Percentiles rank a stretch among this genome's conserved stretches.
Conservation (phyloP, 1,140 invertebrate genomes). For the Pectinophora gossypiella region DNA sequence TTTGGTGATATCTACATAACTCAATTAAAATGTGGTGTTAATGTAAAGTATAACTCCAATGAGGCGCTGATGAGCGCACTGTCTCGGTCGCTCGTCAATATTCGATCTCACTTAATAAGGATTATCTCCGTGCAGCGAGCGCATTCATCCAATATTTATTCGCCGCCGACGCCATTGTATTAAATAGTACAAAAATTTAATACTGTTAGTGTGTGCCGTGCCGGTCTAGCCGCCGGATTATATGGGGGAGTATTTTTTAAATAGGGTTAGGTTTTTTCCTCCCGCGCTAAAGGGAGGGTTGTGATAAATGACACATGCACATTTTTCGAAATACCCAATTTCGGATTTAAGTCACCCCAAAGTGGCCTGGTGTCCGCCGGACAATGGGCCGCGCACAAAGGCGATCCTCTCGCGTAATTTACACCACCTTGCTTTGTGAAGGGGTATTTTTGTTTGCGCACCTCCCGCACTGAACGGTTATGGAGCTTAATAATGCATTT, state of each 20-base stretch:
- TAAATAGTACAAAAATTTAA: conserved; percentile 68
- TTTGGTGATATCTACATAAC: too few species aligned
- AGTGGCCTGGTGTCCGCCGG: conserved; percentile 63
- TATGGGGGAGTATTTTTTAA: conserved; percentile 65
- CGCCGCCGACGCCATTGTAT: conserved; percentile 54
- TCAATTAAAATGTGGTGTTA: too few species aligned
- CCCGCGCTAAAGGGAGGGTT: conserved; percentile 42
- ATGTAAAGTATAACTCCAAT: too few species aligned
- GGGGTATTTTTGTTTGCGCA: conserved; percentile 48
- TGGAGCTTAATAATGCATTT: conserved; percentile 65
- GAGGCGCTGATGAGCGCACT: conserved; percentile 17
- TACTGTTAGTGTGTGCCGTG: conserved; percentile 62
- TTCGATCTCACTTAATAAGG: conserved; percentile 49
- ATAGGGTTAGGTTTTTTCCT: conserved; percentile 65
- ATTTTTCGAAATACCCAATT: conserved; percentile 76
- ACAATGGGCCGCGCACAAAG: conserved; percentile 44
- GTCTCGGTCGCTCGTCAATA: conserved; percentile 35
- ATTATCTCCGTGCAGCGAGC: conserved; percentile 42
- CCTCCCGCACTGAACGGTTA: conserved; percentile 46
- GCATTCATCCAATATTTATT: conserved; percentile 69
- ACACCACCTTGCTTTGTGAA: conserved; percentile 47
- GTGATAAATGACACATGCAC: conserved; percentile 77
- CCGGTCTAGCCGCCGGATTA: conserved; percentile 56
- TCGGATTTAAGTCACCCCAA: conserved; percentile 76
- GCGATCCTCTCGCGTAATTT: conserved; percentile 54